phyloP scores from a whole-genome alignment of 2,888 invertebrate genomes.

The Oxystoma pomonae region DNA sequence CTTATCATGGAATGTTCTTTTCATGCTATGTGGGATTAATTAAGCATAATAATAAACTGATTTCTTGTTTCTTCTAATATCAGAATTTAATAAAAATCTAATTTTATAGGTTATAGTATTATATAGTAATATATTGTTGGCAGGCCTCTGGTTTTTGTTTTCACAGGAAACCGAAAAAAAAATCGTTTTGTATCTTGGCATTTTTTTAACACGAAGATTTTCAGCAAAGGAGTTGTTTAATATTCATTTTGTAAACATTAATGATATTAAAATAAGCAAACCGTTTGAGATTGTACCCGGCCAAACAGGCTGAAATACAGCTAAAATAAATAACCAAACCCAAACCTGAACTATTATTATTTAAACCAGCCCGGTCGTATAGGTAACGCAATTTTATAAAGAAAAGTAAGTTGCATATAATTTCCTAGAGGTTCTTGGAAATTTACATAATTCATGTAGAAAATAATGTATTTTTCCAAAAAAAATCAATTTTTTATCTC shows the following conservation, averaged over 20 bases:
- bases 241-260: conserved; percentile 21
- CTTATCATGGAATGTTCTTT: too few relatives aligned
- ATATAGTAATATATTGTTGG: too few relatives aligned
- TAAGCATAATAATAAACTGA: too few relatives aligned
- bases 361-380: background rate
- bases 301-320: background rate
- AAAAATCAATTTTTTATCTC: too few relatives aligned
- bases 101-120: too few relatives aligned
- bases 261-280: conserved; percentile 26
- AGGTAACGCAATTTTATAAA: background rate
- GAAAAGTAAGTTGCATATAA: too few relatives aligned
- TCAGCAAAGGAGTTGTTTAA: conserved; percentile 18
- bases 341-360: background rate
- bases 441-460: background rate
- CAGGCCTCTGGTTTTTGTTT: background rate
- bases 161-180: too few relatives aligned
- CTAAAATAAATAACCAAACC: background rate
- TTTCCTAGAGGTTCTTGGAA: background rate
- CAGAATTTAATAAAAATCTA: too few relatives aligned
- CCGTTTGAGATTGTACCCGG: conserved; percentile 17
- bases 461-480: too few relatives aligned
- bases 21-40: too few relatives aligned
- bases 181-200: background rate
- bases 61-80: too few relatives aligned
- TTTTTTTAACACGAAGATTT: background rate